These are phyloP conservation scores for Lasioglossum morio DNA, from an alignment of 2,888 invertebrate species.

Conservation along the genomic window DNA sequence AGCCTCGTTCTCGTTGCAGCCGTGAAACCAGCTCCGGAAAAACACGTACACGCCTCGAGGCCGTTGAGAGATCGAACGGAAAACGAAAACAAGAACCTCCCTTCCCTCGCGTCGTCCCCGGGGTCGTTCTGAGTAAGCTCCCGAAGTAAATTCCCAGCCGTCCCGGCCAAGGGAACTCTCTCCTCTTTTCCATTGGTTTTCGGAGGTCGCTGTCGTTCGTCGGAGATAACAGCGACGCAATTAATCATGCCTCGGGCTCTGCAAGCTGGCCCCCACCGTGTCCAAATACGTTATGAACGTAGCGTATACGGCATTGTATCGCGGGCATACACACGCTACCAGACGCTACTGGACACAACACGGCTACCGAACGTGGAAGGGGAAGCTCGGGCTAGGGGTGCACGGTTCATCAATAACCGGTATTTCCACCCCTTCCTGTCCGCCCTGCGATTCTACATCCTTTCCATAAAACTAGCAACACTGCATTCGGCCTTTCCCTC, in stretches of 20 bases:
- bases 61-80: neutral
- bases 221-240: constrained; percentile 54
- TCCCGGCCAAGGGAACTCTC: neutral
- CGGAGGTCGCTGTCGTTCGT: constrained; percentile 32
- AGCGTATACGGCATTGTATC: constrained; percentile 61
- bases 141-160: constrained; percentile 13
- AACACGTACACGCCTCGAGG: neutral
- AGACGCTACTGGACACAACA: constrained; percentile 52
- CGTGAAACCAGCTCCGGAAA: neutral
- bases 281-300: constrained; percentile 65
- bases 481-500: constrained; percentile 34
- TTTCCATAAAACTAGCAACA: constrained; percentile 68
- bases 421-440: constrained; percentile 53
- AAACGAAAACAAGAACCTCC: neutral
- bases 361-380: constrained; percentile 30
- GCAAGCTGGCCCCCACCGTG: constrained; percentile 42
- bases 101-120: neutral
- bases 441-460: constrained; percentile 44
- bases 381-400: constrained; percentile 21
- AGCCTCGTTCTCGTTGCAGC: neutral
- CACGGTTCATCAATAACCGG: constrained; percentile 74
- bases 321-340: constrained; percentile 46
- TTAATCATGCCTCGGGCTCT: constrained; percentile 61
- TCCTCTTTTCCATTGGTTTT: constrained; percentile 19
- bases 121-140: neutral